Evolutionary conservation across 2,113 vertebrate species (phyloP).

Genomic region (Caloenas nicobarica): DNA sequence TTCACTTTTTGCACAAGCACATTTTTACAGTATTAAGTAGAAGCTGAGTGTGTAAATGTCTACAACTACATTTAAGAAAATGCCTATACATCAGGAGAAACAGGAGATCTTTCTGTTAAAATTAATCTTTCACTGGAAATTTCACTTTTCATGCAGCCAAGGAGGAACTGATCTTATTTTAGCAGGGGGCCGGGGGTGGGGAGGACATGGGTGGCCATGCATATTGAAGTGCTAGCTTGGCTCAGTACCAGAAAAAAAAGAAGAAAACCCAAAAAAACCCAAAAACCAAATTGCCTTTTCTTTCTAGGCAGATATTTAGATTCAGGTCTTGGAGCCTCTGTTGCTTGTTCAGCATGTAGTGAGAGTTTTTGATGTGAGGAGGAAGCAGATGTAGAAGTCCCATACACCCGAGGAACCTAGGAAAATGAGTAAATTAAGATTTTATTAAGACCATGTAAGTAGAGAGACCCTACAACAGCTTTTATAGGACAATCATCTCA

Average conservation of each 20-base stretch:
- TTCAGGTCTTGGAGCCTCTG: background rate
- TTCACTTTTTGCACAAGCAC: background rate
- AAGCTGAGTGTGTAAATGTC: background rate
- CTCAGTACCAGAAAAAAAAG: background rate
- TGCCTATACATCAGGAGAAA: background rate
- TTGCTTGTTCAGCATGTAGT: background rate
- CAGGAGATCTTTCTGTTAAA: background rate
- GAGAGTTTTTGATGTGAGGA: background rate
- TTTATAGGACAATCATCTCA: background rate
- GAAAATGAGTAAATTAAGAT: background rate
- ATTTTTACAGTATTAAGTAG: background rate
- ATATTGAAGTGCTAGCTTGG: background rate
- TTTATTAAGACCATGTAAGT: background rate
- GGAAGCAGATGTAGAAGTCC: background rate
- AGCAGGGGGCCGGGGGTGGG: background rate
- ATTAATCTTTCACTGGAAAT: background rate
- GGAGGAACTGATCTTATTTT: background rate
- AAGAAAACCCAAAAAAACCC: no score
- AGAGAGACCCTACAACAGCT: background rate
- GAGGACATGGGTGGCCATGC: background rate
- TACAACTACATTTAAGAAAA: background rate
- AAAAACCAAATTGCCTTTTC: conserved; percentile 53
- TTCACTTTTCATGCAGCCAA: background rate
- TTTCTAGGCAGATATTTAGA: background rate
- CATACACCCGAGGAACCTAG: conserved; percentile 40